Evolutionary conservation across 2,113 vertebrate species (phyloP).

Genomic region (Chaenogobius annularis): DNA sequence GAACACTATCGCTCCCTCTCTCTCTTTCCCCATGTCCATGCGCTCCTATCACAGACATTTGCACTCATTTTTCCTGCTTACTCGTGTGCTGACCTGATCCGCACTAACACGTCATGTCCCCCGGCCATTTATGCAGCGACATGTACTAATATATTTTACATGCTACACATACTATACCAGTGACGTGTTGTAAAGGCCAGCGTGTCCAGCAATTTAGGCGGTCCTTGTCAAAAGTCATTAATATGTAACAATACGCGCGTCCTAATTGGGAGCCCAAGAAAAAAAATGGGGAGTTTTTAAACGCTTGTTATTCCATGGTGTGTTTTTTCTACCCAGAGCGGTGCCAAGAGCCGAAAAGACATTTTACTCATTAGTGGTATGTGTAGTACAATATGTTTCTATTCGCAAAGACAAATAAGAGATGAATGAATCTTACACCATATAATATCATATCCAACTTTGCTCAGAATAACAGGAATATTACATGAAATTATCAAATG

Average conservation of each 20-base stretch:
- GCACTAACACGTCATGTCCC: slow-evolving; percentile 24
- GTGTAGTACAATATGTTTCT: slow-evolving; percentile 57
- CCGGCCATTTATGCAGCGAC: slow-evolving; percentile 26
- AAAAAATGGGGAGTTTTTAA: slow-evolving; percentile 37
- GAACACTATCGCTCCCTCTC: slow-evolving; percentile 35
- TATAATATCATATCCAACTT: not conserved
- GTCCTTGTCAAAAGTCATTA: slow-evolving; percentile 67
- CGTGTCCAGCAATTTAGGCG: slow-evolving; percentile 33
- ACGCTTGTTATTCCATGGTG: slow-evolving; percentile 46
- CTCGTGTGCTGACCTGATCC: slow-evolving; percentile 38
- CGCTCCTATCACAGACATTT: slow-evolving; percentile 31
- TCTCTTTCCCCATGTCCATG: slow-evolving; percentile 26
- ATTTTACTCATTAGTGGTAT: slow-evolving; percentile 63
- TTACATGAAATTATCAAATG: not conserved
- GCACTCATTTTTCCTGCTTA: slow-evolving; percentile 48
- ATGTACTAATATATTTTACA: slow-evolving; percentile 53
- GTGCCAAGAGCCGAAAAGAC: slow-evolving; percentile 47
- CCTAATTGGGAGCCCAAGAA: slow-evolving; percentile 58
- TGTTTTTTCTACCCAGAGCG: slow-evolving; percentile 51
- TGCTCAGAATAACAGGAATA: not conserved
- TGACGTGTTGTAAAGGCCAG: slow-evolving; percentile 11
- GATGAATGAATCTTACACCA: not conserved
- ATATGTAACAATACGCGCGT: slow-evolving; percentile 44
- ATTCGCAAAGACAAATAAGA: slow-evolving; percentile 47
- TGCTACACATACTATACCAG: slow-evolving; percentile 33